Evolutionary conservation across 2,888 invertebrate genomes (phyloP).

Genomic region (Folsomia manolachei): DNA sequence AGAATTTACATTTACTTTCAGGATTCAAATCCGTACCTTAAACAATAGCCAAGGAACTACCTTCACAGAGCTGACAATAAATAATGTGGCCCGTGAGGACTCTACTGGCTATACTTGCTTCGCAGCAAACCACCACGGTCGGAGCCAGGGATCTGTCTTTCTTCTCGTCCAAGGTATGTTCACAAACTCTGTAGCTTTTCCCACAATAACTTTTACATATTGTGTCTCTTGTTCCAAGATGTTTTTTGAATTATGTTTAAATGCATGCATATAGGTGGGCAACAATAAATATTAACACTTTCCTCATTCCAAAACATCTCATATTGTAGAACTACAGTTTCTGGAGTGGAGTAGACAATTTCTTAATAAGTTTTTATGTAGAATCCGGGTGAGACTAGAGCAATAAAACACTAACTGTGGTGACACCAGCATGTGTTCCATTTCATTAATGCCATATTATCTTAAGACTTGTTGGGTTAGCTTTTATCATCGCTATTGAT

Average conservation of each 20-base stretch:
- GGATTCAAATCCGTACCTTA: slow-evolving; percentile 45
- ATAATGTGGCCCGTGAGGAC: slow-evolving; percentile 53
- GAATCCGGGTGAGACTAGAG: neutral
- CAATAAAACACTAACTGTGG: neutral
- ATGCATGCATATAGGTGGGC: neutral
- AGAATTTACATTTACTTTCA: too few relatives aligned
- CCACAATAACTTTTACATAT: too few relatives aligned
- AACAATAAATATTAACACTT: neutral
- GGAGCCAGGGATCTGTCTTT: slow-evolving; percentile 52
- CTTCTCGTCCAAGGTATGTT: slow-evolving; percentile 54
- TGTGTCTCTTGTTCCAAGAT: neutral
- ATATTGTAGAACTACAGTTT: too few relatives aligned
- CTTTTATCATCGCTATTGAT: neutral
- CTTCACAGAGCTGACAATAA: slow-evolving; percentile 53
- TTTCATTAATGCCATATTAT: too few relatives aligned
- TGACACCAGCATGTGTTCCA: neutral
- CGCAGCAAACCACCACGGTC: slow-evolving; percentile 55
- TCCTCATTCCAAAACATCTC: too few relatives aligned
- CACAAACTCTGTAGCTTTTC: neutral
- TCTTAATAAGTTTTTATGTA: too few relatives aligned
- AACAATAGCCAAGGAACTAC: slow-evolving; percentile 48
- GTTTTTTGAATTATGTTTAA: neutral
- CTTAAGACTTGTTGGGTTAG: too few relatives aligned
- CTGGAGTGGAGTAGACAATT: too few relatives aligned
- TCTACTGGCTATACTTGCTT: slow-evolving; percentile 55